Base-by-base conservation (phyloP, 2,113 vertebrate genomes). In the Lepus americanus region DNA sequence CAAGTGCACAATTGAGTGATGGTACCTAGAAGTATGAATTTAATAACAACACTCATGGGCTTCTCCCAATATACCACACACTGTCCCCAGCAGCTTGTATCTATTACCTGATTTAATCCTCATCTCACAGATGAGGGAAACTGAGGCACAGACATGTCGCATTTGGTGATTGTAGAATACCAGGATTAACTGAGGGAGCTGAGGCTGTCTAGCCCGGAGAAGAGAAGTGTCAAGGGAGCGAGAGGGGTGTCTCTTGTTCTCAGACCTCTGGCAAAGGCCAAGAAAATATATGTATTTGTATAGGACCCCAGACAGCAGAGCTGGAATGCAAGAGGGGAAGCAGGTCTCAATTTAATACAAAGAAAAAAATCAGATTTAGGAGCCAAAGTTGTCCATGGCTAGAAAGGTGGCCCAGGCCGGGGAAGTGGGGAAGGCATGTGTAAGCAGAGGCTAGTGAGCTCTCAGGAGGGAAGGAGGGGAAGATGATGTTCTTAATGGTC, bases 51-150 rank as follows among this genome's bases (percentile, higher is more conserved):
- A 91, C 69, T 93, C 55, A 85, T 44, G 63, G 31, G 72, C 31
- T 70, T n/a, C 44, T 95, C 93, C 63, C 31, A 69, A 31, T 81
- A 69, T 85, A 31, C 25, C 73, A 82, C 8, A 86, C 0, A 25
- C 22, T 76, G 23, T 72, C 81, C 5, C 81, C 70, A 81, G 82
- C 3, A 29, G 88, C 94, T 67, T 81, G 61, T 31, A 33, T 73
- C 8, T 70, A 31, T 67, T 93, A 64, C n/a, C 69, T 92, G 31
- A 19, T 67, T 73, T 89, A 55, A 79, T 72, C 36, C 59, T 31
- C 74, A 72, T 86, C 85, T 95, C 59, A 86, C 33, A 85, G 63
- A 84, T 93, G 53, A 93, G 53, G 22, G 19, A 95, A 94, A 91
- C 31, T 77, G 67, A 92, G 27, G 31, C 53, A 59, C 53, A 79